These are phyloP conservation scores for Danionella dracula DNA, from an alignment of 2,797 vertebrate genomes.

Conservation along the genomic window DNA sequence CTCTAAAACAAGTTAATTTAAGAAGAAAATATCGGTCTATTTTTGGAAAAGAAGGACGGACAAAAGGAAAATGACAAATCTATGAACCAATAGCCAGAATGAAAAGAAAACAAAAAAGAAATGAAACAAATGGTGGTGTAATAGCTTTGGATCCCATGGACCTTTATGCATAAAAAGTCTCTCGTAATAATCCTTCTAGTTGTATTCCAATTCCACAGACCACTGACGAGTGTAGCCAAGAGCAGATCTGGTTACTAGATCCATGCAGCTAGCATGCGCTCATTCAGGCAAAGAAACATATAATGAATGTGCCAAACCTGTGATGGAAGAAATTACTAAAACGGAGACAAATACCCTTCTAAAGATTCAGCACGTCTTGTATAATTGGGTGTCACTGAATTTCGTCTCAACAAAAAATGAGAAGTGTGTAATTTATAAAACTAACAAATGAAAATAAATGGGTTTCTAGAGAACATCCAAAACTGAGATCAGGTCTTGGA, in stretches of 20 bases:
- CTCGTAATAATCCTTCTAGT: slow-evolving; percentile 23
- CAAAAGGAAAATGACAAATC: slow-evolving; percentile 51
- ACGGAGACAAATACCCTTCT: neutral
- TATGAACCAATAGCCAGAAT: slow-evolving; percentile 25
- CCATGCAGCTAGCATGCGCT: slow-evolving; percentile 1
- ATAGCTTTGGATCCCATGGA: slow-evolving; percentile 7
- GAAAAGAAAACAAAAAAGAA: neutral
- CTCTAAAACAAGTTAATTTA: slow-evolving; percentile 43
- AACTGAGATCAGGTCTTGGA: slow-evolving; percentile 26
- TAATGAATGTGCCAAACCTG: neutral
- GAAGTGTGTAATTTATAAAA: neutral
- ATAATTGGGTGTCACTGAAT: neutral
- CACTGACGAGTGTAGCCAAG: slow-evolving; percentile 20
- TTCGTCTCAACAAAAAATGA: neutral
- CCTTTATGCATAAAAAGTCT: slow-evolving; percentile 13
- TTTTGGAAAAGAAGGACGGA: slow-evolving; percentile 48
- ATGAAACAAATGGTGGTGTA: slow-evolving; percentile 7
- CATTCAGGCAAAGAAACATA: slow-evolving; percentile 4
- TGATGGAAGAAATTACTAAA: neutral
- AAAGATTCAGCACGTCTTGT: neutral
- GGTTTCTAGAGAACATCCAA: slow-evolving; percentile 8
- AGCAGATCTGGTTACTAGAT: slow-evolving; percentile 11
- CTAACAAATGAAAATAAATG: slow-evolving; percentile 7
- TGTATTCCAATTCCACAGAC: slow-evolving; percentile 6
- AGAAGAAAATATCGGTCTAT: slow-evolving; percentile 67